Percentiles rank a stretch among this genome's conserved stretches.
These are phyloP conservation scores for Bothrops jararaca DNA, from an alignment of 2,113 vertebrate species.

Conservation along the genomic window DNA sequence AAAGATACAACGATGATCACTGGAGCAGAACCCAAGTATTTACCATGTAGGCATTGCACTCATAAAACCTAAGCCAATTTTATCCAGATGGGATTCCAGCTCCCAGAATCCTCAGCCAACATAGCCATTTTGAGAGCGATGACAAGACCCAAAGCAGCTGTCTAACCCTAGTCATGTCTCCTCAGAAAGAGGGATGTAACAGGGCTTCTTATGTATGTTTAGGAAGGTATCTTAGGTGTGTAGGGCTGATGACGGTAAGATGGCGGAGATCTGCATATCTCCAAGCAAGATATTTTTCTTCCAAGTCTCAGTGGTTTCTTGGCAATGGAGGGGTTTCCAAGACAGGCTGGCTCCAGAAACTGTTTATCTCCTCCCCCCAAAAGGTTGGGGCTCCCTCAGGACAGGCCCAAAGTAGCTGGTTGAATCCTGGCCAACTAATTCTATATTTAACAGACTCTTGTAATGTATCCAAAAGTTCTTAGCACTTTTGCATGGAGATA, in stretches of 20 bases:
- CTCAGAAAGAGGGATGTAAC: neutral
- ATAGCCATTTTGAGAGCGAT: neutral
- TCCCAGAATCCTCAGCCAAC: neutral
- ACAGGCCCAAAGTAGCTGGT: neutral
- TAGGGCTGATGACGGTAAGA: neutral
- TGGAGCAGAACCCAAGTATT: neutral
- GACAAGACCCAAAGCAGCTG: neutral
- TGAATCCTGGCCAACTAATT: neutral
- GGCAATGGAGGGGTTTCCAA: neutral
- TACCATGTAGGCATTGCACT: neutral
- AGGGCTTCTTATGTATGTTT: neutral
- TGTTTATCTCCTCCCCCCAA: neutral
- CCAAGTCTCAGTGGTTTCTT: neutral
- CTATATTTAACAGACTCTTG: neutral
- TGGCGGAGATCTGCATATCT: neutral
- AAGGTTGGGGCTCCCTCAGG: neutral
- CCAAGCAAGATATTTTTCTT: neutral
- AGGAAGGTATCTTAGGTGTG: neutral
- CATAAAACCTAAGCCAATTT: neutral
- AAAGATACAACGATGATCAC: too few species aligned
- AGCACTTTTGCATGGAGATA: neutral
- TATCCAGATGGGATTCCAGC: neutral
- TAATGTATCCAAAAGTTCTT: neutral
- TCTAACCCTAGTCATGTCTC: neutral
- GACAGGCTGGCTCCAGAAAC: neutral